phyloP scores from a whole-genome alignment of 1,140 invertebrate species.

The Colletes gigas region DNA sequence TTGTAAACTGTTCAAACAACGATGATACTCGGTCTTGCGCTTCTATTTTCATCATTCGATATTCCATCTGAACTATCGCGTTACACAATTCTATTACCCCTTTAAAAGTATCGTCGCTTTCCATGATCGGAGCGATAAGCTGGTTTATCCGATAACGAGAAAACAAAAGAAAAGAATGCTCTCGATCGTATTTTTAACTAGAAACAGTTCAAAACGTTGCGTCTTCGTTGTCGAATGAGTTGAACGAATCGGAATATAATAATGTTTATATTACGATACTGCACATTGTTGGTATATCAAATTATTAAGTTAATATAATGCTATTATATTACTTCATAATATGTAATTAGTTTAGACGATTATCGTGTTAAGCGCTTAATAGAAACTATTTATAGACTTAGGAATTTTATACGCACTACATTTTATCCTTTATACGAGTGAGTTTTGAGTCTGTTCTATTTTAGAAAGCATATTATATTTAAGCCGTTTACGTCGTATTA shows the following conservation, averaged over 20 bases:
- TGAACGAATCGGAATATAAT: constrained; percentile 3
- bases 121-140: constrained; percentile 22
- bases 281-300: constrained; percentile 49
- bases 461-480: constrained; percentile 31
- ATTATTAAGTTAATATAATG: constrained; percentile 45
- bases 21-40: constrained; percentile 21
- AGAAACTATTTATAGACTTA: constrained; percentile 58
- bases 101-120: constrained; percentile 18
- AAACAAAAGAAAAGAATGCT: background rate
- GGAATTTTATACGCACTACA: constrained; percentile 54
- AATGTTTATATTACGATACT: constrained; percentile 29
- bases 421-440: constrained; percentile 56
- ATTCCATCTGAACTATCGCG: background rate
- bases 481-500: constrained; percentile 31
- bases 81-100: constrained; percentile 35
- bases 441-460: constrained; percentile 46
- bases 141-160: constrained; percentile 17
- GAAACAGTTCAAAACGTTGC: constrained; percentile 18
- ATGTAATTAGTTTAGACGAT: constrained; percentile 53
- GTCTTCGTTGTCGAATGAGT: constrained; percentile 17
- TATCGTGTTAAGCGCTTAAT: constrained; percentile 58
- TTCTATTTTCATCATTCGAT: constrained; percentile 20
- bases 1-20: constrained; percentile 11
- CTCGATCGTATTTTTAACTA: constrained; percentile 24
- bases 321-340: constrained; percentile 45